Evolutionary conservation across 2,113 vertebrate genomes (phyloP).

Genomic region (Oostethus manadensis): DNA sequence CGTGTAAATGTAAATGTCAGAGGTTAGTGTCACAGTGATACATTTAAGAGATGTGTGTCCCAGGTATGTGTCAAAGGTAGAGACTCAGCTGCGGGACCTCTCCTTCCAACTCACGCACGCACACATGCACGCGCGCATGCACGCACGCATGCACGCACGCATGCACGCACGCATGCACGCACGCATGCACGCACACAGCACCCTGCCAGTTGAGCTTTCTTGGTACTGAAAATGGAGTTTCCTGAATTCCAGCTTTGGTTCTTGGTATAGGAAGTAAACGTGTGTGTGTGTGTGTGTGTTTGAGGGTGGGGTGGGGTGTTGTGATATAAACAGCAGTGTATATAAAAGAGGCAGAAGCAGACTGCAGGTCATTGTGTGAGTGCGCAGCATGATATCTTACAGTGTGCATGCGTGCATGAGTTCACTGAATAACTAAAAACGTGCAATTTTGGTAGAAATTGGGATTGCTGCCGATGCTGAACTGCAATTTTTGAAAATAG

Average conservation of each 20-base stretch:
- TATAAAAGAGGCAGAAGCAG: slow-evolving; percentile 42
- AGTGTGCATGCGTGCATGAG: background rate
- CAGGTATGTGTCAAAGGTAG: too few relatives aligned
- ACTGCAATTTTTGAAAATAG: too few relatives aligned
- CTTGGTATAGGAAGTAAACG: slow-evolving; percentile 52
- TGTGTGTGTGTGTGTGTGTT: slow-evolving; percentile 14
- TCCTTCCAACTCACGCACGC: slow-evolving; percentile 26
- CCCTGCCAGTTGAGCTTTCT: slow-evolving; percentile 41
- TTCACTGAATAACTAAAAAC: background rate
- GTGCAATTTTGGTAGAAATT: too few relatives aligned
- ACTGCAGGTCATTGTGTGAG: slow-evolving; percentile 37
- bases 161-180: slow-evolving; percentile 4
- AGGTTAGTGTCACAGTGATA: too few relatives aligned
- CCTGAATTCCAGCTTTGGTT: slow-evolving; percentile 55
- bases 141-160: slow-evolving; percentile 10
- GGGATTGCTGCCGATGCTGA: too few relatives aligned
- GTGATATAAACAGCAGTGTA: slow-evolving; percentile 57
- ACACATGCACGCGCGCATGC: slow-evolving; percentile 14
- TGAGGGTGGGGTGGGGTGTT: background rate
- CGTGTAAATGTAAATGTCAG: too few relatives aligned
- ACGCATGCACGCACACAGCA: background rate
- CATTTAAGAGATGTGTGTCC: too few relatives aligned
- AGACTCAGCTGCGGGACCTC: too few relatives aligned
- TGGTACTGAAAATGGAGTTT: slow-evolving; percentile 40
- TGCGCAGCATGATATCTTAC: background rate